Base-by-base conservation (phyloP, 2,888 invertebrate genomes). In the Suillia variegata region DNA sequence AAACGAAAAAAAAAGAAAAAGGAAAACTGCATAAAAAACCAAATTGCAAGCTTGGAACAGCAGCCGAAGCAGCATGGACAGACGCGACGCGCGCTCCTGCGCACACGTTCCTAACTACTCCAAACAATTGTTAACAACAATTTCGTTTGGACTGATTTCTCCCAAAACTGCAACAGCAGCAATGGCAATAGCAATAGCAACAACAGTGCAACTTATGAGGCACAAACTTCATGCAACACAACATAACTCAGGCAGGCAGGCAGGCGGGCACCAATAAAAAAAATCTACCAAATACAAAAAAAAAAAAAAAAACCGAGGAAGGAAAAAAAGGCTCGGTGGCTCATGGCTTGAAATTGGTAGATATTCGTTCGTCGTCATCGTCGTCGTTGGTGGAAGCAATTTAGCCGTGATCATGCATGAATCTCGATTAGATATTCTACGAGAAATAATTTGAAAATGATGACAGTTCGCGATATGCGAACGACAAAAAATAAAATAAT, bases 381-480 rank as follows among this genome's bases (percentile, higher is more conserved):
- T n/a, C n/a, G n/a, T n/a, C n/a, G n/a, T n/a, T n/a, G n/a, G n/a
- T 74, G 75, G 71, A 66, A 75, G 77, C 78, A 78, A 78, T 78
- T 79, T 79, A 72, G 77, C 77, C 71, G 75, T 78, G 80, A 80
- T 80, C 80, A 80, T 80, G 80, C 80, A 81, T 80, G 80, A 78
- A 79, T 81, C 79, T 79, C 79, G 82, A 81, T 81, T 81, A 81
- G 81, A 82, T 81, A 80, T 81, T 80, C 82, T 78, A 80, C 80
- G 78, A 80, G 79, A 81, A 81, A 82, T 82, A 82, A 81, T 82
- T 81, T 82, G 81, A 82, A 81, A 80, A 81, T 82, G 82, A 82
- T 81, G 82, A 81, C 81, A 82, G 82, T 81, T 76, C 66, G 73
- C 77, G 80, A 80, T 80, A 79, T 70, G 75, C 69, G 64, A 55